phyloP scores from a whole-genome alignment of 2,888 invertebrate species.

The Sericinus montela region DNA sequence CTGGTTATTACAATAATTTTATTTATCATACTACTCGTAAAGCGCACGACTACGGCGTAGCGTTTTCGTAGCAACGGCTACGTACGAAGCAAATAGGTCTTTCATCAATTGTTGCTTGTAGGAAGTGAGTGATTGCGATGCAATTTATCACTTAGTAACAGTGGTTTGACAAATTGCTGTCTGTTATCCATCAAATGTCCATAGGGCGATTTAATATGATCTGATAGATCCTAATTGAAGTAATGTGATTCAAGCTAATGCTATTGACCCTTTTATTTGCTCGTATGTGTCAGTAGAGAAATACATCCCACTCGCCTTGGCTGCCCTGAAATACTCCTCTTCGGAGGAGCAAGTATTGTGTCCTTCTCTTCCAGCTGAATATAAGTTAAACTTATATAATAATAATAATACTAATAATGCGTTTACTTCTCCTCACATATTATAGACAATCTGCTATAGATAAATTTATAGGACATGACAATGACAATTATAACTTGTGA shows the following conservation, averaged over 20 bases:
- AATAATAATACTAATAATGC: no score
- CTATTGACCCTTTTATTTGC: neutral
- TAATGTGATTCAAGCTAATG: conserved; percentile 2
- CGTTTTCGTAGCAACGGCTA: neutral
- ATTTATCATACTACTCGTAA: neutral
- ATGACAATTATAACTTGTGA: conserved; percentile 7
- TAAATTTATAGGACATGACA: conserved; percentile 12
- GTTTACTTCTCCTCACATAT: no score
- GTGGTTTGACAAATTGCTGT: conserved; percentile 16
- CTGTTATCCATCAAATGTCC: conserved; percentile 17
- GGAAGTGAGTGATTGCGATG: conserved; percentile 12
- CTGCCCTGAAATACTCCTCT: no score
- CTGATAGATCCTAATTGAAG: conserved; percentile 16
- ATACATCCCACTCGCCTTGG: no score
- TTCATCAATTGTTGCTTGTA: conserved; percentile 16
- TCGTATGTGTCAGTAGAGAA: no score
- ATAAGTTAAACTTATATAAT: no score
- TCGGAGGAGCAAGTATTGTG: no score
- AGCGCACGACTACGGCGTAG: neutral
- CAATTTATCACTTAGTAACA: conserved; percentile 19
- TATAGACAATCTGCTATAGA: no score
- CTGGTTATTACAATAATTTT: neutral
- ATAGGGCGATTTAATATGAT: conserved; percentile 6
- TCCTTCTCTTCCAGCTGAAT: no score
- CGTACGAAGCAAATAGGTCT: conserved; percentile 5